Evolutionary conservation across 2,888 invertebrate genomes (phyloP).

Genomic region (Ectobius pallidus): DNA sequence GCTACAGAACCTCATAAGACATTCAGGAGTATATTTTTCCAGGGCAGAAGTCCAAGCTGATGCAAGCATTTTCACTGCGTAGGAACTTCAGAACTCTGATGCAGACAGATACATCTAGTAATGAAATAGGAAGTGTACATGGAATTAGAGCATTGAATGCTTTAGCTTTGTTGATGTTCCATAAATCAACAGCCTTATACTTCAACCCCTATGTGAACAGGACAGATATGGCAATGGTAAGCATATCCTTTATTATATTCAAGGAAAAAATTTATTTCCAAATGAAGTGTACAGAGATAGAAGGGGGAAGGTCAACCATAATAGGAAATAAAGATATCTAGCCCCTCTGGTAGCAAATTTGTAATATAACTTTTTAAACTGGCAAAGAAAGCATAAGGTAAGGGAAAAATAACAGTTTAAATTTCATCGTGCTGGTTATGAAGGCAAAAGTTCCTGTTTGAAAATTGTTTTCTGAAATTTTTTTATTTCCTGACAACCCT

Average conservation of each 20-base stretch:
- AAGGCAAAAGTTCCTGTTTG: neutral
- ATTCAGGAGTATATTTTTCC: too few species aligned
- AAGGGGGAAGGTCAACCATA: neutral
- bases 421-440: too few species aligned
- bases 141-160: conserved; percentile 63
- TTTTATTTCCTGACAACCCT: too few species aligned
- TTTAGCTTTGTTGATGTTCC: conserved; percentile 61
- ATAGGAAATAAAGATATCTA: neutral
- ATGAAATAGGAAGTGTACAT: conserved; percentile 52
- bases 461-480: neutral
- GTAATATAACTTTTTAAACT: neutral
- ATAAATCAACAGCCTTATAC: conserved; percentile 65
- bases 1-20: too few species aligned
- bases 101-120: conserved; percentile 4
- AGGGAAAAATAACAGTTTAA: too few species aligned
- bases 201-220: conserved; percentile 65
- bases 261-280: neutral
- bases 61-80: conserved; percentile 42
- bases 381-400: too few species aligned
- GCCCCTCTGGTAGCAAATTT: neutral
- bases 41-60: too few species aligned
- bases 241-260: neutral
- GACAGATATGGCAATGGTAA: conserved; percentile 61
- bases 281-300: neutral
- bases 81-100: conserved; percentile 35